Conservation (phyloP, 2,888 invertebrate genomes). For the Dryobotodes eremita region DNA sequence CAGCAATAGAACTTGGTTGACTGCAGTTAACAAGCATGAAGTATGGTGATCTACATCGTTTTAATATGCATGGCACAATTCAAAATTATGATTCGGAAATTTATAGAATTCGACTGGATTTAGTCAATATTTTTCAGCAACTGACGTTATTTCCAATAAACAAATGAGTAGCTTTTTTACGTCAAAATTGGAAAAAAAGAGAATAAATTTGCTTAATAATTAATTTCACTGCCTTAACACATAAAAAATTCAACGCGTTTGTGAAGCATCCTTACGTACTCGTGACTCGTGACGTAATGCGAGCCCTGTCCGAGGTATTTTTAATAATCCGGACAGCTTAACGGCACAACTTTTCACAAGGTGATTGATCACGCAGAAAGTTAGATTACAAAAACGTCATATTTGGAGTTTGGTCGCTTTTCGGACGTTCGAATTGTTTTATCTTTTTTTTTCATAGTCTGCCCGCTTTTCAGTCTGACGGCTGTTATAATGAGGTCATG, state of each 20-base stretch:
- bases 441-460: slow-evolving; percentile 49
- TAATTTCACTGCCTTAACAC: too few species aligned
- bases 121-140: too few species aligned
- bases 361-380: slow-evolving; percentile 75
- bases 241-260: slow-evolving; percentile 4
- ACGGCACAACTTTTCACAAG: slow-evolving; percentile 64
- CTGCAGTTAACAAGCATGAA: too few species aligned
- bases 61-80: too few species aligned
- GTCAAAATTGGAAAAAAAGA: too few species aligned
- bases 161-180: too few species aligned
- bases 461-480: slow-evolving; percentile 14
- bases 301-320: slow-evolving; percentile 65
- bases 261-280: not conserved
- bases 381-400: slow-evolving; percentile 76
- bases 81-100: too few species aligned
- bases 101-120: too few species aligned
- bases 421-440: slow-evolving; percentile 54
- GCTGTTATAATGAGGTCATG: slow-evolving; percentile 56
- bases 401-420: slow-evolving; percentile 58
- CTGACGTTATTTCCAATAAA: too few species aligned
- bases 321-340: slow-evolving; percentile 70
- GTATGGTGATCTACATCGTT: too few species aligned
- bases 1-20: too few species aligned
- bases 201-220: too few species aligned
- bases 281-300: slow-evolving; percentile 29